Base-by-base conservation (phyloP, 2,888 invertebrate species). In the Andrena chrysosceles region DNA sequence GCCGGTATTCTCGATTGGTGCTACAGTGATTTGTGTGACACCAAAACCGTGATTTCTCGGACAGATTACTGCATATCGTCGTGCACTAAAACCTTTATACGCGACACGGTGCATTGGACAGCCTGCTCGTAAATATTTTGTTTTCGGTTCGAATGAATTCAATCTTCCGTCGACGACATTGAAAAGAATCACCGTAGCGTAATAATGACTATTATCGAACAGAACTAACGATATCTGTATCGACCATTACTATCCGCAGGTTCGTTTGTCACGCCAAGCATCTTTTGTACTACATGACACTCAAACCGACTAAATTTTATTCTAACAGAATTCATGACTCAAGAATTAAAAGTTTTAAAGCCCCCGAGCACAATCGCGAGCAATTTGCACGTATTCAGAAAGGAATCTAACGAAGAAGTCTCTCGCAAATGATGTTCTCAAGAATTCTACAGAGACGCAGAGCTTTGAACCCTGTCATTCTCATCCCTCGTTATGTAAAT, bases 31-130 rank as follows among this genome's bases (percentile, higher is more conserved):
- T 71, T 54, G 60, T 26, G 23, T 31, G 42, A 52, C 49, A 62
- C 33, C 56, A 26, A 67, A 56, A 31, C 20, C 26, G 62, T 16
- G 42, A 54, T 26, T 33, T 26, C 23, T 35, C 31, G n/a, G 31
- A 49, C 49, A 48, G 49, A 59, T 72, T 52, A 77, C 42, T 59
- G 29, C 35, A 35, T 20, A 29, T 23, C 62, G 20, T 33, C 29
- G 42, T 35, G 31, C 1, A 33, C 29, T 70, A 42, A 35, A 26
- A 59, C 26, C 35, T 29, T 16, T 56, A 48, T 35, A 48, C 29
- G 26, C 26, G 33, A 7, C 29, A 20, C 49, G 2, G 3, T 52
- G 52, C 67, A 20, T 5, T 49, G 29, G n/a, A 13, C 16, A 67
- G 26, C 26, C 5, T 16, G 42, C 16, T 42, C 13, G 13, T n/a